Evolutionary conservation across 2,113 vertebrate species (phyloP).

Genomic region (Barnardius zonarius): DNA sequence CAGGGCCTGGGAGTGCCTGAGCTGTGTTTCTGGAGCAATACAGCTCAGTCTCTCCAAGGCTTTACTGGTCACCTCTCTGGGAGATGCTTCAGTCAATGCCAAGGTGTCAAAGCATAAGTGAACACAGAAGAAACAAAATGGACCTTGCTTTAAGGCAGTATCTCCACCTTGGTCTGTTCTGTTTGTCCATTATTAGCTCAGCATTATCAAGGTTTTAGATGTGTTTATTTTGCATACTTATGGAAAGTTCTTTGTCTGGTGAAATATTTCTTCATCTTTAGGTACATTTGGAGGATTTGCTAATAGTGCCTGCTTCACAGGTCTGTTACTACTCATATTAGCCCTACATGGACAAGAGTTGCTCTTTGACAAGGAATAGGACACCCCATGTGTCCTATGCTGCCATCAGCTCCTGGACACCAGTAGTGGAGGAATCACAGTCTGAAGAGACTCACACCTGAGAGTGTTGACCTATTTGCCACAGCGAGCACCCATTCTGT

Average conservation of each 20-base stretch:
- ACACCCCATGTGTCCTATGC: not conserved
- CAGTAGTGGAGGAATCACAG: not conserved
- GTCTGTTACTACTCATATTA: not conserved
- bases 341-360: not conserved
- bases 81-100: not conserved
- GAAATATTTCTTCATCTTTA: not conserved
- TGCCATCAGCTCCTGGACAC: not conserved
- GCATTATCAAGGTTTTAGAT: not conserved
- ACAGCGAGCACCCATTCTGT: accelerated
- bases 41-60: not conserved
- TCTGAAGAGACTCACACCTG: not conserved
- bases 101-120: not conserved
- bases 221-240: not conserved
- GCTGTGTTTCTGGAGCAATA: not conserved
- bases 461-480: accelerated
- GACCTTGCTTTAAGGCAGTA: not conserved
- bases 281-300: not conserved
- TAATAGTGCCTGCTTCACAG: not conserved
- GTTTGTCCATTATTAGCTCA: not conserved
- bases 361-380: not conserved
- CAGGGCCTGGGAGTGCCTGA: not conserved
- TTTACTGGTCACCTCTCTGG: not conserved
- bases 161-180: not conserved
- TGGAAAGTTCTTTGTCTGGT: not conserved
- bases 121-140: not conserved